phyloP scores from a whole-genome alignment of 1,140 invertebrate species.

The Drosophila varians region DNA sequence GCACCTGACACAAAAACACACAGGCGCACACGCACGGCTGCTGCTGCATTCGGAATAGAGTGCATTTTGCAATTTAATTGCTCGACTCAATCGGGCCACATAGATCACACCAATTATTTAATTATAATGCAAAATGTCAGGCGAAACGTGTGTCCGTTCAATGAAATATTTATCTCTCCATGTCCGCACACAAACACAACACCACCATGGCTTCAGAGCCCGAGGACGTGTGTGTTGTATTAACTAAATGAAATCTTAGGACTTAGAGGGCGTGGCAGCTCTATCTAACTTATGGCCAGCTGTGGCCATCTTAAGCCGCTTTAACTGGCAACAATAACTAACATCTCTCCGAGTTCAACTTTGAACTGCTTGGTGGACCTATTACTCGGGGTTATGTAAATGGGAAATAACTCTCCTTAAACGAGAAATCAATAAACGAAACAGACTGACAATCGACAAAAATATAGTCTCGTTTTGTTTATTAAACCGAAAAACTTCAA shows the following conservation, averaged over 20 bases:
- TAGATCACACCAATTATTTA: conserved; percentile 79
- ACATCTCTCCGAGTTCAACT: conserved; percentile 11
- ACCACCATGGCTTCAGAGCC: too few relatives aligned
- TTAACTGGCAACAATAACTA: conserved; percentile 20
- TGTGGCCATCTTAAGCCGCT: conserved; percentile 23
- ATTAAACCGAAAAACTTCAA: conserved; percentile 26
- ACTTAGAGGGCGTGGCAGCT: conserved; percentile 14
- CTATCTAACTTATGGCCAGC: background rate
- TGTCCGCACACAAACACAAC: conserved; percentile 10
- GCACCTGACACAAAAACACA: conserved; percentile 25
- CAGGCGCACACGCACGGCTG: background rate
- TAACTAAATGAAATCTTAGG: conserved; percentile 22
- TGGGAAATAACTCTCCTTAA: conserved; percentile 3
- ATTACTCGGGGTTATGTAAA: conserved; percentile 14
- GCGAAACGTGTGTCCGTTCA: conserved; percentile 44
- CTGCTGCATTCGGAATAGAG: conserved; percentile 34
- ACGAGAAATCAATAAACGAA: background rate
- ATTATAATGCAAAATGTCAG: conserved; percentile 65
- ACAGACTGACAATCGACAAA: background rate
- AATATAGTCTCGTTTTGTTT: conserved; percentile 12
- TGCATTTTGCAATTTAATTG: conserved; percentile 63
- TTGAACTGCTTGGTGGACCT: conserved; percentile 28
- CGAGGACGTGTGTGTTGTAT: conserved; percentile 8
- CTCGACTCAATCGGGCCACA: conserved; percentile 52
- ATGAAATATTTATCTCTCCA: conserved; percentile 50